phyloP scores from a whole-genome alignment of 2,888 invertebrate species.

The Galeruca laticollis region DNA sequence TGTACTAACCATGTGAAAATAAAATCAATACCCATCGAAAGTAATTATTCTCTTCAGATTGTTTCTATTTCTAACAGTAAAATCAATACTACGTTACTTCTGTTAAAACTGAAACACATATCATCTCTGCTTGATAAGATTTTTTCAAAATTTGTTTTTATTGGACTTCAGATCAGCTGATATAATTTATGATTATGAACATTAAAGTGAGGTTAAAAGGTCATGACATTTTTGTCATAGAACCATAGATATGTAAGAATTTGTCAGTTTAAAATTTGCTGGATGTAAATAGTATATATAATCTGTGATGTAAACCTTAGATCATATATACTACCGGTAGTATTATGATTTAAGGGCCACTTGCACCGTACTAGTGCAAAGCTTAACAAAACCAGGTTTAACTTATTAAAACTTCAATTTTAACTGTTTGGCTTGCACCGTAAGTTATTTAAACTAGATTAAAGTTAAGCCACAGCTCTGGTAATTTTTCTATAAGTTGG shows the following conservation, averaged over 20 bases:
- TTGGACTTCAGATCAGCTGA: not conserved
- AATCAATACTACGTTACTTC: not conserved
- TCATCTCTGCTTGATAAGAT: not conserved
- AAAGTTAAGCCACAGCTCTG: too few relatives aligned
- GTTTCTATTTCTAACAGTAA: not conserved
- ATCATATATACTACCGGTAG: too few relatives aligned
- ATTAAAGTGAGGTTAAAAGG: not conserved
- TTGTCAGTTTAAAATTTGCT: not conserved
- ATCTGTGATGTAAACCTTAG: too few relatives aligned
- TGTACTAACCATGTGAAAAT: slow-evolving; percentile 58
- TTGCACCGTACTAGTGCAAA: too few relatives aligned
- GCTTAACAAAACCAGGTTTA: too few relatives aligned
- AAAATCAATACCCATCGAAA: slow-evolving; percentile 59
- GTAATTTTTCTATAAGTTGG: too few relatives aligned
- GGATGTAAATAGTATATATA: too few relatives aligned
- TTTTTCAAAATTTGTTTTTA: not conserved
- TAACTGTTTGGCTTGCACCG: too few relatives aligned
- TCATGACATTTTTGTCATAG: not conserved
- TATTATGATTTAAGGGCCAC: too few relatives aligned
- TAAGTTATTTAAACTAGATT: too few relatives aligned
- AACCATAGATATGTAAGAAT: not conserved
- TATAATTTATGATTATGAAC: not conserved
- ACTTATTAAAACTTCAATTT: too few relatives aligned
- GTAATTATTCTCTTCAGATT: not conserved
- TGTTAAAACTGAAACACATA: not conserved